Conservation (phyloP, 2,797 vertebrate genomes). For the Cottoperca gobio region DNA sequence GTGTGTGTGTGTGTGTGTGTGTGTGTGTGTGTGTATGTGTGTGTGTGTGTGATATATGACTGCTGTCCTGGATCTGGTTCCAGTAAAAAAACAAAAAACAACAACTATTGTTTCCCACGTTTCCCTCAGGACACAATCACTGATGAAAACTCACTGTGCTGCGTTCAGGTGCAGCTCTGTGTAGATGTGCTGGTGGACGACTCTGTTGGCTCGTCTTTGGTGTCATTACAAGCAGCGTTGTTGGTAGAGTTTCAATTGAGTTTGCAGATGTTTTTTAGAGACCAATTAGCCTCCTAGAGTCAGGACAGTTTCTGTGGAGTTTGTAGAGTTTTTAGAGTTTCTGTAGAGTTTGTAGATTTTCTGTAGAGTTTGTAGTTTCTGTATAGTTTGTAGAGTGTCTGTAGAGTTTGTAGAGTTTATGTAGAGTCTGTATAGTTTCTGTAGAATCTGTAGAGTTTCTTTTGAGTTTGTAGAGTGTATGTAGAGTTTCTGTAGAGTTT, state of each 20-base stretch:
- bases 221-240: neutral
- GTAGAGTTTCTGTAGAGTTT: too few relatives aligned
- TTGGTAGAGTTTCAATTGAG: neutral
- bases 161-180: slow-evolving; percentile 44
- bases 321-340: neutral
- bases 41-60: slow-evolving; percentile 41
- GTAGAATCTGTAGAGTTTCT: too few relatives aligned
- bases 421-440: too few relatives aligned
- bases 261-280: neutral
- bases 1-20: neutral
- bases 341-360: neutral
- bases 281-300: too few relatives aligned
- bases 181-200: slow-evolving; percentile 6
- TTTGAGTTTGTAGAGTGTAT: neutral
- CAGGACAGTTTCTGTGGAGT: accelerated
- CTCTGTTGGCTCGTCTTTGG: neutral
- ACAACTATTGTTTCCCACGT: slow-evolving; percentile 61
- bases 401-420: neutral
- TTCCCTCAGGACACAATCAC: slow-evolving; percentile 38
- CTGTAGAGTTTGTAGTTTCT: too few relatives aligned
- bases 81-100: slow-evolving; percentile 58
- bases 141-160: slow-evolving; percentile 10
- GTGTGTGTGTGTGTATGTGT: neutral
- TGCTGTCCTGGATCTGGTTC: slow-evolving; percentile 56
- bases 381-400: too few relatives aligned